Percentiles rank a stretch among this genome's conserved stretches.
These are phyloP conservation scores for Rhopalosiphum nymphaeae DNA, from an alignment of 2,888 invertebrate genomes.

Conservation along the genomic window DNA sequence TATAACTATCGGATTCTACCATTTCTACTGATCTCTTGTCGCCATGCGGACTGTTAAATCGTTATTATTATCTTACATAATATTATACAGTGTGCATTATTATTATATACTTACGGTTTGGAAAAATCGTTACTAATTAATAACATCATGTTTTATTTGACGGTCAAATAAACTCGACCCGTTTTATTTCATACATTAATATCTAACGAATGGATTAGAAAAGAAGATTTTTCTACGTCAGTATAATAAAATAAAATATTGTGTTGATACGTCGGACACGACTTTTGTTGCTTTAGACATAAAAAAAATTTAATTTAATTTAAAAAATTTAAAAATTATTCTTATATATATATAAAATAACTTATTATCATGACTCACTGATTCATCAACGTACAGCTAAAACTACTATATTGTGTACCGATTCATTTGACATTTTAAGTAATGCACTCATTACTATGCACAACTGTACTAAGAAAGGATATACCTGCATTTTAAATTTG, in stretches of 20 bases:
- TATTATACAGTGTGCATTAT: neutral
- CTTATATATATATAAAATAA: too few species aligned
- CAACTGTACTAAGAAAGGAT: too few species aligned
- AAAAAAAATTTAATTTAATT: neutral
- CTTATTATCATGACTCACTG: too few species aligned
- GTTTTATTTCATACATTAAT: neutral
- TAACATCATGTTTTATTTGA: neutral
- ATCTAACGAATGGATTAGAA: neutral
- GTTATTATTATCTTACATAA: neutral
- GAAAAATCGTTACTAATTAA: neutral
- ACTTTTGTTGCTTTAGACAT: neutral
- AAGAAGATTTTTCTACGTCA: neutral
- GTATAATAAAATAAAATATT: neutral
- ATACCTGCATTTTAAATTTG: too few species aligned
- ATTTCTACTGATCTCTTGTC: neutral
- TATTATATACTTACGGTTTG: neutral
- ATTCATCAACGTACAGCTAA: too few species aligned
- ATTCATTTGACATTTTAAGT: too few species aligned
- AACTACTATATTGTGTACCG: too few species aligned
- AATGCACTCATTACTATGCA: too few species aligned
- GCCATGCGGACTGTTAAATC: neutral
- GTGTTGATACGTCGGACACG: neutral
- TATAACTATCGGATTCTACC: neutral
- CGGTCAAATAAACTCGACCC: neutral
- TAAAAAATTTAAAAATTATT: neutral